Conservation (phyloP, 1,140 invertebrate species). For the Lordiphosa stackelbergi region DNA sequence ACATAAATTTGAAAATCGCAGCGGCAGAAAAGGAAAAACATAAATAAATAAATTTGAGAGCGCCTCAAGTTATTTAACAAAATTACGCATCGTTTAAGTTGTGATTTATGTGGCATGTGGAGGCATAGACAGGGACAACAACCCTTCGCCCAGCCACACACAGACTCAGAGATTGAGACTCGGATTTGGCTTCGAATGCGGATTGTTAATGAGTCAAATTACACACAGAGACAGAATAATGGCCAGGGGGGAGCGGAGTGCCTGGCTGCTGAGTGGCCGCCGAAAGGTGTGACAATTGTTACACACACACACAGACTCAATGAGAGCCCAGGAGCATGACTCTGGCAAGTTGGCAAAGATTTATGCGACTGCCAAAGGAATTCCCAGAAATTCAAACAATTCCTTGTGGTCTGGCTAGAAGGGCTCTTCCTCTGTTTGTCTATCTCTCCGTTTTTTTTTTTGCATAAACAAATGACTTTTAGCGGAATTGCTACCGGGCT, state of each 20-base stretch:
- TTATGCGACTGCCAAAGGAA: slow-evolving; percentile 58
- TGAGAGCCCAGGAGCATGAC: slow-evolving; percentile 30
- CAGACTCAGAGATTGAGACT: slow-evolving; percentile 31
- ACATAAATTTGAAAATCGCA: slow-evolving; percentile 35
- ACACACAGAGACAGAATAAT: slow-evolving; percentile 43
- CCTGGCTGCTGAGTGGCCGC: slow-evolving; percentile 62
- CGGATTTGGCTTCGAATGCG: slow-evolving; percentile 47
- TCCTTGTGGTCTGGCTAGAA: slow-evolving; percentile 41
- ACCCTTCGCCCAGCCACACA: slow-evolving; percentile 52
- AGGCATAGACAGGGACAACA: slow-evolving; percentile 26
- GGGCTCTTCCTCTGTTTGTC: slow-evolving; percentile 17
- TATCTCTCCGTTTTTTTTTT: slow-evolving; percentile 24
- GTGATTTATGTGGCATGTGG: slow-evolving; percentile 70
- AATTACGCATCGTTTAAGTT: slow-evolving; percentile 74
- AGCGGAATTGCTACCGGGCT: slow-evolving; percentile 68
- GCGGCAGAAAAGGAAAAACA: slow-evolving; percentile 26
- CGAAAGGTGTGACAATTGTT: slow-evolving; percentile 75
- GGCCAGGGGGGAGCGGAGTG: slow-evolving; percentile 6
- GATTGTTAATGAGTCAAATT: slow-evolving; percentile 76
- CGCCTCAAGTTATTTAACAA: slow-evolving; percentile 57
- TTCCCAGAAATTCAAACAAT: slow-evolving; percentile 60
- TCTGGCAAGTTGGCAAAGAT: slow-evolving; percentile 63
- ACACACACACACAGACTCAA: slow-evolving; percentile 17
- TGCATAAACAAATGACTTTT: slow-evolving; percentile 65
- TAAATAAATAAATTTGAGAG: slow-evolving; percentile 57